Percentiles rank a stretch among this genome's conserved stretches.
These are phyloP conservation scores for Oligia latruncula DNA, from an alignment of 2,888 invertebrate species.

Conservation along the genomic window DNA sequence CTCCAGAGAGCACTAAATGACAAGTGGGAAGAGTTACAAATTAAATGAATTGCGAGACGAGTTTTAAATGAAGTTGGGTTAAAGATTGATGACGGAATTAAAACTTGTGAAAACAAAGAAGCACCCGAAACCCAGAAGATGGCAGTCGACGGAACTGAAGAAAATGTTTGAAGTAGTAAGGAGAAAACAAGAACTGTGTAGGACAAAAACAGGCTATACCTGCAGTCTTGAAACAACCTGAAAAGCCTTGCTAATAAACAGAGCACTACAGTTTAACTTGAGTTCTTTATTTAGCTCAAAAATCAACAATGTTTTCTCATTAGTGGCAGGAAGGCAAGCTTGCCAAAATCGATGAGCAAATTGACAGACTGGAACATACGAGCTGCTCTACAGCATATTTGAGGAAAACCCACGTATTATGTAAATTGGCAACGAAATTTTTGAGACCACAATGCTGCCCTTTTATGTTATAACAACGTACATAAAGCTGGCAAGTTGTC, in stretches of 20 bases:
- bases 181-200: not conserved
- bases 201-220: not conserved
- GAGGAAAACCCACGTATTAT: constrained; percentile 16
- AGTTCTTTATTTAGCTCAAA: not conserved
- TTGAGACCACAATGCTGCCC: constrained; percentile 48
- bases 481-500: constrained; percentile 65
- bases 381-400: constrained; percentile 14
- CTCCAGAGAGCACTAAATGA: constrained; percentile 22
- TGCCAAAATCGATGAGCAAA: constrained; percentile 9
- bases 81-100: constrained; percentile 9
- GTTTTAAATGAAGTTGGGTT: constrained; percentile 4
- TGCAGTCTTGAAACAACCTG: not conserved
- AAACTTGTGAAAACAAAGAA: constrained; percentile 1
- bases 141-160: not conserved
- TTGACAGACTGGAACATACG: constrained; percentile 1
- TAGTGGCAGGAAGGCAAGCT: not conserved
- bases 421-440: constrained; percentile 45
- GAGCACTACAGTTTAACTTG: not conserved
- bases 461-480: constrained; percentile 50
- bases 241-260: not conserved
- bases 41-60: not conserved
- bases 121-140: not conserved
- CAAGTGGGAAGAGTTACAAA: constrained; percentile 4
- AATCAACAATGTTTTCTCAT: not conserved
- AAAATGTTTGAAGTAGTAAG: not conserved